Evolutionary conservation across 2,113 vertebrate genomes (phyloP), one percentile per base, ranked within the genome.

Genomic region (Brachyistius frenatus): DNA sequence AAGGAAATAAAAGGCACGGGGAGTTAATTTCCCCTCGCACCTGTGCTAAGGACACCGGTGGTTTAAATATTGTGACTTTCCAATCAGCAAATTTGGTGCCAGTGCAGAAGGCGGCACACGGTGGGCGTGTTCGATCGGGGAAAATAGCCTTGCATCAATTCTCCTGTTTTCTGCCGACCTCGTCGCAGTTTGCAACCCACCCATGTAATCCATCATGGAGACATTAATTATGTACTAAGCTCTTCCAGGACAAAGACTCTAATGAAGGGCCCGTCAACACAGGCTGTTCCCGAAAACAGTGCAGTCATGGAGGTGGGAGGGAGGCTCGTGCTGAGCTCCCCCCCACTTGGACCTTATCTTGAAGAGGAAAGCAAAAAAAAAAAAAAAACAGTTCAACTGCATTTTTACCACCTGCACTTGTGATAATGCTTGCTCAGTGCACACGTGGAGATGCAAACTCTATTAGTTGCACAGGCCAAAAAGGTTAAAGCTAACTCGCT

Each of bases 201-300:
- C 76, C n/a, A 47, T 88, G 91, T 87, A 93, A 93, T 93, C 91
- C 93, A 92, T 91, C 90, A 88, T 81, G 56, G 78, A 93, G 94
- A 93, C 93, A 93, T 94, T 94, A 93, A 94, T 95, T 94, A 94
- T 91, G 89, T 86, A 83, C 75, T 67, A 78, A 75, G 84, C 88
- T 93, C 91, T 92, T 93, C 76, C 83, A 91, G 88, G 90, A 94
- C 89, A 92, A 91, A 93, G 93, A 89, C 76, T 88, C 90, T 93
- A 93, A 94, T 93, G 88, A 93, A 94, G 87, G 88, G 84, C 71
- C 87, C 91, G 92, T 89, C 92, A 90, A 89, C 81, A 49, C 63
- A 83, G 75, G 71, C 81, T 83, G 73, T 71, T 74, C 60, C 64
- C 57, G 15, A 83, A 84, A 86, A 84, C 85, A 76, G 78, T 79